A percentile compares a stretch with the other conserved stretches of the same genome.
Evolutionary conservation across 1,140 invertebrate species (phyloP).

Genomic region (Diorhabda carinulata): DNA sequence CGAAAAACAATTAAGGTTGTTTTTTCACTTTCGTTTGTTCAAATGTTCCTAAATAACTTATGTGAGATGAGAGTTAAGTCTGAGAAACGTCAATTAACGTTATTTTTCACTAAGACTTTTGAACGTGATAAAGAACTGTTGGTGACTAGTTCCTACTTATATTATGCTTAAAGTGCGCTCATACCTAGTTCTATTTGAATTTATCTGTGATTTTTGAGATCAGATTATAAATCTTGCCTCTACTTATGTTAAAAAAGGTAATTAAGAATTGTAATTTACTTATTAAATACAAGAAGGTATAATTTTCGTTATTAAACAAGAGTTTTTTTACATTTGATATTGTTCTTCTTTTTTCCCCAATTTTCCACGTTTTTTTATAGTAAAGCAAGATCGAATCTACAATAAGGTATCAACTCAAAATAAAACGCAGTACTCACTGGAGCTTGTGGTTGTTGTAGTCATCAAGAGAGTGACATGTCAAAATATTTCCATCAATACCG

Average conservation of each 20-base stretch:
- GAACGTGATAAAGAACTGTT: too few relatives aligned
- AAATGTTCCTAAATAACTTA: too few relatives aligned
- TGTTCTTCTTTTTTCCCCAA: too few relatives aligned
- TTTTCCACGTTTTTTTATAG: background rate
- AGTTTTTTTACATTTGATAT: too few relatives aligned
- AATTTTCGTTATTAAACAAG: background rate
- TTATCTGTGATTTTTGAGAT: background rate
- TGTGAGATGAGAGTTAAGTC: too few relatives aligned
- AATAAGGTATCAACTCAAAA: conserved; percentile 2
- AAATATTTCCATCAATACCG: conserved; percentile 11
- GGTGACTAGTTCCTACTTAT: too few relatives aligned
- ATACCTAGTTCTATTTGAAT: background rate
- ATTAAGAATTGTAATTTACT: background rate
- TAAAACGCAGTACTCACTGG: background rate
- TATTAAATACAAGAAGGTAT: conserved; percentile 4
- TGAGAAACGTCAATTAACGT: too few relatives aligned
- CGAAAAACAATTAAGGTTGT: too few relatives aligned
- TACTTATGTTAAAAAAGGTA: background rate
- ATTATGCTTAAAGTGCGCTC: background rate
- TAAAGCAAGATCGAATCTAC: conserved; percentile 4
- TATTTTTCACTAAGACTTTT: too few relatives aligned
- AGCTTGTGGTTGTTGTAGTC: background rate
- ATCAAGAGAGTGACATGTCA: conserved; percentile 12
- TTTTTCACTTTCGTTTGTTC: too few relatives aligned
- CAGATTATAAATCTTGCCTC: background rate